phyloP scores from a whole-genome alignment of 2,113 vertebrate genomes.

The Siphamia tubifer region DNA sequence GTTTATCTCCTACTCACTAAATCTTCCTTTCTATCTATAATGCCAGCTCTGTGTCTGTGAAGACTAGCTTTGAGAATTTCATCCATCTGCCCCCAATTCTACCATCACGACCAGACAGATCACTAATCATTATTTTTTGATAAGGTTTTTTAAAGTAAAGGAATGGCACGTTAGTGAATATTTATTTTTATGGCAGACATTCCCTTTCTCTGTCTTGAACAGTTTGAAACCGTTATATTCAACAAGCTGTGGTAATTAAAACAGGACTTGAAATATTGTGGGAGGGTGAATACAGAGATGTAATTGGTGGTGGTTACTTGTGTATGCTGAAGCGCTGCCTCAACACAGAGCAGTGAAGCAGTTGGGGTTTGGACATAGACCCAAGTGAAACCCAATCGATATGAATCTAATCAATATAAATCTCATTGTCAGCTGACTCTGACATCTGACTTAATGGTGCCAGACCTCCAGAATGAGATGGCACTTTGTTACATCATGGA shows the following conservation, averaged over 20 bases:
- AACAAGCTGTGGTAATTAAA: background rate
- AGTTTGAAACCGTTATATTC: background rate
- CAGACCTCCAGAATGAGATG: no score
- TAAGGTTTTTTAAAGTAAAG: constrained; percentile 31
- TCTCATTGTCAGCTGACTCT: no score
- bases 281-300: no score
- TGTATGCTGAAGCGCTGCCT: no score
- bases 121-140: constrained; percentile 35
- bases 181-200: constrained; percentile 15
- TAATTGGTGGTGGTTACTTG: no score
- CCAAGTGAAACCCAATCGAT: no score
- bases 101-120: constrained; percentile 7
- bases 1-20: background rate
- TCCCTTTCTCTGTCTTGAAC: background rate
- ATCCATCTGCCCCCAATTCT: background rate
- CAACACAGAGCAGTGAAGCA: no score
- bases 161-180: constrained; percentile 4
- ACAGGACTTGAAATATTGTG: no score
- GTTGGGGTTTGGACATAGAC: no score
- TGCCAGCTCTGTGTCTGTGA: background rate
- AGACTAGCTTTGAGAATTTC: constrained; percentile 13
- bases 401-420: no score
- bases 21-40: background rate
- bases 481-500: no score
- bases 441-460: no score